Conservation (phyloP, 2,888 invertebrate genomes). For the Stenodera caucasica region DNA sequence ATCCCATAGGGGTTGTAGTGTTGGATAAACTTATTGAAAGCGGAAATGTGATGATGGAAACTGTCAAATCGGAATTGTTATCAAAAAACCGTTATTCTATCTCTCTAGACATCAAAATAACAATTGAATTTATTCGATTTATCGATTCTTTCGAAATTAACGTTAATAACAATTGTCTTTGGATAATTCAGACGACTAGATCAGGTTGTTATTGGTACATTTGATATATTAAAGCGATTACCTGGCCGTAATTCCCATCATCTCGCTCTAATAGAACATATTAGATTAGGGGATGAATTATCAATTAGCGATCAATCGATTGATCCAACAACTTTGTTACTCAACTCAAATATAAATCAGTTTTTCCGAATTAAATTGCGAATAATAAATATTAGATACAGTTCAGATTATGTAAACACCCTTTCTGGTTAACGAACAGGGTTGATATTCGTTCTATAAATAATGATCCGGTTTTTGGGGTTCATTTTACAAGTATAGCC, state of each 20-base stretch:
- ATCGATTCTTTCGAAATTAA: not conserved
- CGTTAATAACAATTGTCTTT: not conserved
- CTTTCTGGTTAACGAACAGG: not conserved
- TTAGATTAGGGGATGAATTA: not conserved
- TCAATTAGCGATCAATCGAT: not conserved
- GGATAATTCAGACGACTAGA: slow-evolving; percentile 7
- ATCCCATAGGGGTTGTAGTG: slow-evolving; percentile 39
- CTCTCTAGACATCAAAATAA: too few species aligned
- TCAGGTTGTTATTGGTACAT: slow-evolving; percentile 32
- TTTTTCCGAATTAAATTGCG: slow-evolving; percentile 25
- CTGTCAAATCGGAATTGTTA: slow-evolving; percentile 43
- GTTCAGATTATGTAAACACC: not conserved
- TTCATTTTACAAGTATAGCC: not conserved
- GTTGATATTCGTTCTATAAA: not conserved
- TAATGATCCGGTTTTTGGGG: not conserved
- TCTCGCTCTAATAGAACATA: not conserved
- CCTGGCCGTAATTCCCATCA: slow-evolving; percentile 3
- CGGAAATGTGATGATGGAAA: slow-evolving; percentile 46
- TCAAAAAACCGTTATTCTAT: slow-evolving; percentile 39
- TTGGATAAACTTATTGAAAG: slow-evolving; percentile 47
- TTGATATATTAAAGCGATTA: slow-evolving; percentile 31
- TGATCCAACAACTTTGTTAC: too few species aligned
- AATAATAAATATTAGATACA: slow-evolving; percentile 7
- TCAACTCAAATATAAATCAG: slow-evolving; percentile 24
- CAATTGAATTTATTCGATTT: too few species aligned